Percentiles rank a stretch among this genome's conserved stretches.
These are phyloP conservation scores for Campoletis raptor DNA, from an alignment of 2,888 invertebrate species.

Conservation along the genomic window DNA sequence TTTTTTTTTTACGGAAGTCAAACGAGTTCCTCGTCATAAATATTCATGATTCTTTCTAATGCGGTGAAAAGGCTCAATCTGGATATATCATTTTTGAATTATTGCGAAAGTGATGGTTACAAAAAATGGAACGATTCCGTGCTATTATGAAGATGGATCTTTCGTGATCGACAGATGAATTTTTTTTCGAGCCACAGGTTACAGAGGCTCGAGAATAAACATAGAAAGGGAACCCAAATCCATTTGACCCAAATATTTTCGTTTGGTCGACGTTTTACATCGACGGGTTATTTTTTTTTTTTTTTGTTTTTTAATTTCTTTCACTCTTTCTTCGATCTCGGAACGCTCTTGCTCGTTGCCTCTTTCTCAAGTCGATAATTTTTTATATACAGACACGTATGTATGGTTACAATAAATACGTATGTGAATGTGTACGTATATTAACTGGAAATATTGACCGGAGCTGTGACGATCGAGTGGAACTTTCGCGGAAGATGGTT, in stretches of 20 bases:
- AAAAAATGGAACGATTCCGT: constrained; percentile 4
- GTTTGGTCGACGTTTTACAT: constrained; percentile 60
- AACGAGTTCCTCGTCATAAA: constrained; percentile 5
- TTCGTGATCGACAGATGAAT: constrained; percentile 8
- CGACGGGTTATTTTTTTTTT: constrained; percentile 27
- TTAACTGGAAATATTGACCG: constrained; percentile 37
- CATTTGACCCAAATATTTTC: constrained; percentile 77
- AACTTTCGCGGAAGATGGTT: constrained; percentile 65
- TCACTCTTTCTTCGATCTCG: constrained; percentile 40
- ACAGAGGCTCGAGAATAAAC: constrained; percentile 61
- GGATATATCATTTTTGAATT: constrained; percentile 2
- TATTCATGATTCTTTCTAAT: constrained; percentile 33
- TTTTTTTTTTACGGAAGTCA: constrained; percentile 10
- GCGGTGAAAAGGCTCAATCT: constrained; percentile 20
- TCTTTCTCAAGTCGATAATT: constrained; percentile 32
- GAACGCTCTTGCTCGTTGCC: constrained; percentile 31
- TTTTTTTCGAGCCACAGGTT: constrained; percentile 33
- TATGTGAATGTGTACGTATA: neutral
- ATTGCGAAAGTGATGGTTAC: constrained; percentile 39
- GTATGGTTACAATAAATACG: neutral
- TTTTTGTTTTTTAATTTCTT: constrained; percentile 21
- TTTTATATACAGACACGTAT: neutral
- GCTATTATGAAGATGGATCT: constrained; percentile 13
- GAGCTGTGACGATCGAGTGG: constrained; percentile 47
- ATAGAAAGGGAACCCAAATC: constrained; percentile 74